Base-by-base conservation (phyloP, 64 coral and sea anemone species). In the Hydrozoanthus tunicans region DNA sequence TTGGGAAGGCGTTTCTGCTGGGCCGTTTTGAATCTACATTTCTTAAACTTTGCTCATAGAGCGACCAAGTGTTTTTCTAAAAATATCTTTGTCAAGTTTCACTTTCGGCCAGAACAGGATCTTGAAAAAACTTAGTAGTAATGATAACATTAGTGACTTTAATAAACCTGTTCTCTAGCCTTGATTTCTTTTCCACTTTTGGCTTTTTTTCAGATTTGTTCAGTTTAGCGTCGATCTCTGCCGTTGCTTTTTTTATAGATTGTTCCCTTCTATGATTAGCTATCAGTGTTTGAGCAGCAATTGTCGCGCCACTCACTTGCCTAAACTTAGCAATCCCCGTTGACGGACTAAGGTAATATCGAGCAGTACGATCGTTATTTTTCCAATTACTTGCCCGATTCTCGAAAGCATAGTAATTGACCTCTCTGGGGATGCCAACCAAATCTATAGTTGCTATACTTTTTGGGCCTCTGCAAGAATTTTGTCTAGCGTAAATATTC, bases 301-400 rank as follows among this genome's bases (percentile, higher is more conserved):
- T 12, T 8, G 73, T 62, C 9, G 82, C 82, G 8, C 13, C n/a
- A 13, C 61, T 86, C 5, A 51, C 59, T 23, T 88, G 82, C 17
- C 73, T 76, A 25, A 93, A 88, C 53, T 65, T 86, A 5, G 62
- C 91, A 64, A 88, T 77, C 15, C 82, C 82, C 10, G 52, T 93
- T 7, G 91, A 93, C 3, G 91, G 82, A 59, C 91, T 93, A 9
- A 80, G 53, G 12, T 24, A 57, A 67, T 58, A 59, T 56, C 15
- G 54, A 9, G 65, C 70, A 27, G 15, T 4, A 5, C 11, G 2
- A 14, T 57, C 56, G 3, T 26, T 11, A 20, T 79, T 14, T 9
- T 3, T 25, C 74, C 51, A 11, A n/a, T 23, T 84, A 65, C 54
- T 79, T 60, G 0, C 4, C 53, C 5, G 26, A 4, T 7, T 74